Percentiles rank a stretch among this genome's conserved stretches.
phyloP scores from a whole-genome alignment of 2,113 vertebrate genomes.

The Dipodomys spectabilis region DNA sequence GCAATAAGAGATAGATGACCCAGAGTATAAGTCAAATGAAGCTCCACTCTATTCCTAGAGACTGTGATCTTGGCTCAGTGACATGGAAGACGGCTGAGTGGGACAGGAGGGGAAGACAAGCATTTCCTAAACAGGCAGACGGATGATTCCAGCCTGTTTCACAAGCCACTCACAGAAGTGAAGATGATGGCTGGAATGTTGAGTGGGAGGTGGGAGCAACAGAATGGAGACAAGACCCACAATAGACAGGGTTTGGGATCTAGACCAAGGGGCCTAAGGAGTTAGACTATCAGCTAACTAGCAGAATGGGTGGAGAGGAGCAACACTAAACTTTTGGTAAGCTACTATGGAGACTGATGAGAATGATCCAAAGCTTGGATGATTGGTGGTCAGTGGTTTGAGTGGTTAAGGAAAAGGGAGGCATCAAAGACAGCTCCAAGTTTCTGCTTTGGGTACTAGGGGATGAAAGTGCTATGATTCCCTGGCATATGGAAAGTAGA shows the following conservation, averaged over 20 bases:
- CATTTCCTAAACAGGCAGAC: not conserved
- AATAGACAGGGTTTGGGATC: not conserved
- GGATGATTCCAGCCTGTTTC: not conserved
- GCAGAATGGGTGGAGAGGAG: not conserved
- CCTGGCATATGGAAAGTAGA: not conserved
- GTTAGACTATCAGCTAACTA: not conserved
- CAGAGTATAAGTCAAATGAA: not conserved
- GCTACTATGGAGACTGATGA: not conserved
- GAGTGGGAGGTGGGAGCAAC: not conserved
- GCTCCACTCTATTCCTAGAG: not conserved
- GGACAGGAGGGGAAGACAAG: not conserved
- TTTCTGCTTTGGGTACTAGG: constrained; percentile 1
- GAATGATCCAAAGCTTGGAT: not conserved
- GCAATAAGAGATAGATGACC: no score
- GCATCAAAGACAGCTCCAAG: not conserved
- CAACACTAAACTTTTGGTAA: not conserved
- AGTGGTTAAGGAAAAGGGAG: not conserved
- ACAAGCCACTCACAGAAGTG: not conserved
- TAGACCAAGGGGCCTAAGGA: not conserved
- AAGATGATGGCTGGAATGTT: not conserved
- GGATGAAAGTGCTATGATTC: not conserved
- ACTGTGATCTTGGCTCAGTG: not conserved
- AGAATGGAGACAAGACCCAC: not conserved
- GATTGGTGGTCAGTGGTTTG: not conserved
- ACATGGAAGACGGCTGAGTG: not conserved